Evolutionary conservation across 2,888 invertebrate species (phyloP), one percentile per base, ranked within the genome.

Genomic region (Plagiodera versicolora): DNA sequence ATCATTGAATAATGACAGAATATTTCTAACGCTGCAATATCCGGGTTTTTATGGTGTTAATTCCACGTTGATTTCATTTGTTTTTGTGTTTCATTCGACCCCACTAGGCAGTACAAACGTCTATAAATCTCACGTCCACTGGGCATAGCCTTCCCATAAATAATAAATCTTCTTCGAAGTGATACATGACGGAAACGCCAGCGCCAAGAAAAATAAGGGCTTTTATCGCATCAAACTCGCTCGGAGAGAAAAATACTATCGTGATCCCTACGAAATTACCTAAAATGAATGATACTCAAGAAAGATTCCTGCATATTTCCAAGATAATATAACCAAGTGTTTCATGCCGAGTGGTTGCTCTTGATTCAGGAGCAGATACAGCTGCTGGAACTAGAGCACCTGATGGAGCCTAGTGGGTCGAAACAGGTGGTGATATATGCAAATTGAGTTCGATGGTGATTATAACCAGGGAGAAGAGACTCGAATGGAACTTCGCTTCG

Each of bases 111-210:
- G 35, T 18, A 35, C 18, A 60, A 46, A 35, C 55, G 30, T 14
- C 50, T 19, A 53, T 60, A 60, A 60, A 60, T 60, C 56, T 56
- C 35, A 30, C 52, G 52, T 52, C 52, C 60, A 30, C 51, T 39
- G 39, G 44, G 35, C 16, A 53, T 53, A 56, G 52, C 56, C 60
- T 56, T 60, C 56, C 48, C 56, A 60, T 56, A 60, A 56, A 60
- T 60, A 60, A 60, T 60, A 60, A 60, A 60, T 56, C 51, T 30
- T 52, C 52, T 52, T 52, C 47, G 52, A 28, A 46, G 57, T 51
- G 39, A 39, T 35, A 47, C 28, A 60, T 14, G 46, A 50, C 48
- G 47, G 52, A 52, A 56, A 47, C n/a, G 54, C 50, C 48, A 30
- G 52, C 56, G 35, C 28, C 30, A 52, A 47, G 56, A 52, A 52